Evolutionary conservation across 2,797 vertebrate genomes (phyloP), one percentile per base, ranked within the genome.

Genomic region (Chloroceryle amazona): DNA sequence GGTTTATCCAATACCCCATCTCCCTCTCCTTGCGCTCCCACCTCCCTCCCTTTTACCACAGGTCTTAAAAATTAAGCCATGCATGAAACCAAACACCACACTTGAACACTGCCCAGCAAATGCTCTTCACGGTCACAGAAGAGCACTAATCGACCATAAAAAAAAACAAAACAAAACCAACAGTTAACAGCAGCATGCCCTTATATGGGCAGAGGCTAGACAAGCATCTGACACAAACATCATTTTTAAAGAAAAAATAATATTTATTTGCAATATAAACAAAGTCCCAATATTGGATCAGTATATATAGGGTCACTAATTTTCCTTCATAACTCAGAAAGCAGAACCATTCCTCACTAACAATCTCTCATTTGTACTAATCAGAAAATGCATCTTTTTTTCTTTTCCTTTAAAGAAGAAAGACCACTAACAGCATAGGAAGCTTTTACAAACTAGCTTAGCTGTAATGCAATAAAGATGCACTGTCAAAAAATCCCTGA

Each of bases 181-280:
- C 0, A 25, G 79, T 0, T 87, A 89, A 86, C 70, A 86, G 86
- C 75, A 90, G 65, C 2, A 0, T 80, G 82, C 25, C 94, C 93
- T 94, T 95, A 81, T 89, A 93, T 14, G 62, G 94, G 67, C 90
- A 92, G 62, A 97, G 51, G 87, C 91, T 90, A 95, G 81, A 94
- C 92, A 95, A 96, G 78, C 37, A 91, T 91, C 83, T 91, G 86
- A 89, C 94, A 65, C 89, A 98, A 92, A 97, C 96, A 96, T 70
- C 11, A 82, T 81, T 63, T 97, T 98, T 99, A 99, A 99, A 99
- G 98, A 99, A 99, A 99, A 99, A 99, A 99, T 99, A 99, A 99
- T 99, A 99, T 99, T 99, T 99, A 99, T 99, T 99, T 99, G 99
- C 98, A 98, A 99, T 99, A 99, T 99, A 99, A 99, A 99, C 99